Evolutionary conservation across 2,113 vertebrate species (phyloP).

Genomic region (Syngnathoides biaculeatus): DNA sequence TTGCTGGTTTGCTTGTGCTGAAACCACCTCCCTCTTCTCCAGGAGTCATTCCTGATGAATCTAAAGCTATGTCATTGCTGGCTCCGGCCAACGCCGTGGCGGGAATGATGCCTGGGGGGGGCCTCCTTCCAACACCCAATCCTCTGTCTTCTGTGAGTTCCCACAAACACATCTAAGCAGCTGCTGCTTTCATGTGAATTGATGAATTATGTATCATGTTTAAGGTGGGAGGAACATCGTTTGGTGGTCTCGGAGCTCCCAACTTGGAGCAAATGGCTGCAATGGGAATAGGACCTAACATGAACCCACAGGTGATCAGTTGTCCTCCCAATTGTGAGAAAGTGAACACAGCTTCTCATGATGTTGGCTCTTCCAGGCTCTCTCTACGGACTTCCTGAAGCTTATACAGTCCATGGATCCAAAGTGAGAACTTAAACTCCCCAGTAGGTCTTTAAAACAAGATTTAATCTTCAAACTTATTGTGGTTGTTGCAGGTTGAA

Average conservation of each 20-base stretch:
- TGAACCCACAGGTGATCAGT: conserved; percentile 86
- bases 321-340: accelerated
- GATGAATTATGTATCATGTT: background rate
- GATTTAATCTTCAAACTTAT: conserved; percentile 6
- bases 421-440: conserved; percentile 80
- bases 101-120: conserved; percentile 98
- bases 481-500: conserved; percentile 78
- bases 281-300: conserved; percentile 89
- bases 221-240: conserved; percentile 91
- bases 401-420: conserved; percentile 98
- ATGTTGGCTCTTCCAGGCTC: conserved; percentile 67
- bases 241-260: conserved; percentile 88
- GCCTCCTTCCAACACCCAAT: conserved; percentile 96
- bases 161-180: background rate
- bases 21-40: conserved; percentile 82
- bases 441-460: background rate
- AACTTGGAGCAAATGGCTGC: conserved; percentile 93
- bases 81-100: conserved; percentile 99
- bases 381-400: conserved; percentile 94
- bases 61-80: conserved; percentile 98
- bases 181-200: background rate
- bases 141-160: conserved; percentile 84
- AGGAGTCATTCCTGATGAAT: conserved; percentile 99
- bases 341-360: background rate
- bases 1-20: conserved; percentile 57